Base-by-base conservation (phyloP, 2,797 vertebrate genomes). In the Myoxocephalus aenaeus region DNA sequence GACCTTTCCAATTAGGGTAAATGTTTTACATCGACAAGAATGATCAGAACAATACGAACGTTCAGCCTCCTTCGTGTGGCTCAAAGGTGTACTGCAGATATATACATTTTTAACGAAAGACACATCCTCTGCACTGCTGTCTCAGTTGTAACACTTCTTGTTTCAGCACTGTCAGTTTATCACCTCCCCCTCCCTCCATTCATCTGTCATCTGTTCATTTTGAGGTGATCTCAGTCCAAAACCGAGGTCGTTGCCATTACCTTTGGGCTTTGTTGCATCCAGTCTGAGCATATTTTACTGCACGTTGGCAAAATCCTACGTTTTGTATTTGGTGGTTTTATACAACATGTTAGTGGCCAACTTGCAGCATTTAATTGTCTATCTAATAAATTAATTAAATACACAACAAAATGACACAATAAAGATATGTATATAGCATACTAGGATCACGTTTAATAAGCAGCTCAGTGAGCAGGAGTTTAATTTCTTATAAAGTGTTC, bases 161-260 rank as follows among this genome's bases (percentile, higher is more conserved):
- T 78, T 73, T 68, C 65, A 86, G 75, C n/a, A 3, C 65, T 74
- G 71, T 83, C 84, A 84, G 42, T 83, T 81, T 70, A 67, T 75
- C 80, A 77, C 79, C 66, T 65, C 76, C 38, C 61, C 77, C 59
- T 79, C 72, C 79, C 73, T 20, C 40, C 77, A 61, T 62, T 75
- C 63, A 83, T 86, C 83, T 86, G 83, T 89, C 84, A 80, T 69
- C 70, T 51, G 70, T 66, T 87, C 73, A 53, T 75, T 75, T 57
- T 48, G 70, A 88, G 73, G 84, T 81, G 82, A 83, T 75, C 62
- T 76, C 62, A 59, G 80, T 82, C 54, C 79, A 81, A 75, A 10
- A 50, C 32, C 2, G 46, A 46, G 72, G 59, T 68, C 40, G 5
- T 17, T 59, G 51, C 42, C 40, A 25, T 65, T n/a, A 48, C 48